Conservation (phyloP, 2,888 invertebrate species). For the Dusona sp. region DNA sequence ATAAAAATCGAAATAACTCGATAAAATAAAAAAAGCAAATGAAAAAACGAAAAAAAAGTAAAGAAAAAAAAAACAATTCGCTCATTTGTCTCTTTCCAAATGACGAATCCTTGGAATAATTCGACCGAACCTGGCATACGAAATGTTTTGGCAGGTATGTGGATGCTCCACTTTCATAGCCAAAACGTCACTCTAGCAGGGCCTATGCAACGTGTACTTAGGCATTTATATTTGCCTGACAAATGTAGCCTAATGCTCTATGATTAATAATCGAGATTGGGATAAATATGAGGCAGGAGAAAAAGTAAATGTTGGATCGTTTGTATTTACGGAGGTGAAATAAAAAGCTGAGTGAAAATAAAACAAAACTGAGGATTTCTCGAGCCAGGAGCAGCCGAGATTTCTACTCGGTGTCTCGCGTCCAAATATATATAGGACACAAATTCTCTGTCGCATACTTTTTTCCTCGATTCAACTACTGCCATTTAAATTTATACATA, state of each 20-base stretch:
- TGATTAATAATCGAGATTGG: conserved; percentile 35
- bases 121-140: not conserved
- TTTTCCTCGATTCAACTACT: conserved; percentile 30
- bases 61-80: not conserved
- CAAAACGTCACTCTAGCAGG: conserved; percentile 57
- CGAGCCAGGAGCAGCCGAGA: conserved; percentile 38
- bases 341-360: not conserved
- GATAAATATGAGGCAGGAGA: not conserved
- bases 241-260: conserved; percentile 29
- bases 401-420: conserved; percentile 29
- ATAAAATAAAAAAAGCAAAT: not conserved
- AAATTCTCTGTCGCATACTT: conserved; percentile 44
- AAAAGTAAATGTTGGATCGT: conserved; percentile 17
- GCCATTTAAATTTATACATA: conserved; percentile 9
- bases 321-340: not conserved
- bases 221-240: conserved; percentile 14
- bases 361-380: not conserved
- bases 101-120: not conserved
- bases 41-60: not conserved
- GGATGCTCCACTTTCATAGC: conserved; percentile 55
- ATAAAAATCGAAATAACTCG: not conserved
- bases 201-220: conserved; percentile 16
- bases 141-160: conserved; percentile 53
- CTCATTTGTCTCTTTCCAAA: not conserved
- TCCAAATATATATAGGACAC: conserved; percentile 17